Percentiles rank a stretch among this genome's conserved stretches.
These are phyloP conservation scores for Phocides pigmalion DNA, from an alignment of 1,140 invertebrate species.

Conservation along the genomic window DNA sequence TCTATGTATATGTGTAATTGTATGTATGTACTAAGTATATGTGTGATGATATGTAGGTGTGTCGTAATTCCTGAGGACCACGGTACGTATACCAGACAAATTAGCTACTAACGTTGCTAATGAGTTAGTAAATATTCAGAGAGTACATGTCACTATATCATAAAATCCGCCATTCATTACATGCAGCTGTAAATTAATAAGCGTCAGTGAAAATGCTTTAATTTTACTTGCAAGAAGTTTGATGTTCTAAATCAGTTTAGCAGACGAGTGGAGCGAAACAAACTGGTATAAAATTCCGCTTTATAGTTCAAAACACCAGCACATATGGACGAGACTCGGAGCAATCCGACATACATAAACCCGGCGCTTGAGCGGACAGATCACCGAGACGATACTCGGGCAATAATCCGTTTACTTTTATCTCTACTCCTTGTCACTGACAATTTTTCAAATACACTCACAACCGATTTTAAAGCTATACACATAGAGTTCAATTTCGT, in stretches of 20 bases:
- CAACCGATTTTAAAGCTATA: constrained; percentile 12
- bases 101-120: too few relatives aligned
- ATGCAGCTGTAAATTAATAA: too few relatives aligned
- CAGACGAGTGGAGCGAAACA: not conserved
- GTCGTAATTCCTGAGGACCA: too few relatives aligned
- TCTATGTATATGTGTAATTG: too few relatives aligned
- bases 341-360: constrained; percentile 23
- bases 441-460: constrained; percentile 32
- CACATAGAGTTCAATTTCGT: constrained; percentile 39
- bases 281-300: constrained; percentile 1
- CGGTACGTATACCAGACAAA: too few relatives aligned
- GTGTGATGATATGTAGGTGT: too few relatives aligned
- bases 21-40: too few relatives aligned
- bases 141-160: too few relatives aligned
- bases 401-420: constrained; percentile 82
- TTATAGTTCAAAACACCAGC: constrained; percentile 29
- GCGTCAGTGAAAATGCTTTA: too few relatives aligned
- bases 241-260: not conserved
- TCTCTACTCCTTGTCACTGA: constrained; percentile 60
- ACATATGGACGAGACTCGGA: constrained; percentile 20
- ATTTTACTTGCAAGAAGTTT: too few relatives aligned
- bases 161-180: too few relatives aligned
- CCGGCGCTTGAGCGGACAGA: constrained; percentile 46
- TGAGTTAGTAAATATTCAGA: too few relatives aligned
- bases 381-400: constrained; percentile 60